These are phyloP conservation scores for Gadopsis bispinosus DNA, from an alignment of 2,797 vertebrate species.

Conservation along the genomic window DNA sequence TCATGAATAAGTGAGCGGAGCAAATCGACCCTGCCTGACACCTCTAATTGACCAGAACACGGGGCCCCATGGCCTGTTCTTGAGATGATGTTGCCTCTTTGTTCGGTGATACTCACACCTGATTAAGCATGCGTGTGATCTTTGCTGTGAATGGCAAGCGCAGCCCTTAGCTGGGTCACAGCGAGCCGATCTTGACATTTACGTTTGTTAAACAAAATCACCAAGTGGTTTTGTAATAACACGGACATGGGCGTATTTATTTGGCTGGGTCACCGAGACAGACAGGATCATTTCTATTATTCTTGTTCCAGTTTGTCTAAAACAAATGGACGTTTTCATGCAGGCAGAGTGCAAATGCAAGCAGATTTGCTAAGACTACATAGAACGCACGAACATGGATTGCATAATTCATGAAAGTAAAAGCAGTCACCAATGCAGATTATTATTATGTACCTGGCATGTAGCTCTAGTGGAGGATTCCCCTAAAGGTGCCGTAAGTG, in stretches of 20 bases:
- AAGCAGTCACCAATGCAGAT: conserved; percentile 11
- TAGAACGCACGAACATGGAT: background rate
- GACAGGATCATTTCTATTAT: background rate
- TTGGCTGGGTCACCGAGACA: conserved; percentile 23
- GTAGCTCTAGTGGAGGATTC: conserved; percentile 22
- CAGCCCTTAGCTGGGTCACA: conserved; percentile 51
- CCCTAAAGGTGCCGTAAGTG: conserved; percentile 26
- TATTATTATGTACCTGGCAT: conserved; percentile 21
- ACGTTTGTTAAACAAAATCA: conserved; percentile 55
- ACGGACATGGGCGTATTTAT: conserved; percentile 27
- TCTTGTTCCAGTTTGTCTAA: conserved; percentile 4
- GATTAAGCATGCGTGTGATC: conserved; percentile 67
- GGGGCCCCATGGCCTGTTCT: conserved; percentile 51
- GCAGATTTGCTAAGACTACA: background rate
- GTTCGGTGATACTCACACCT: conserved; percentile 66
- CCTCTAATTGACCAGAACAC: conserved; percentile 71
- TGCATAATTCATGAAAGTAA: conserved; percentile 23
- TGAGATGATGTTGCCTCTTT: conserved; percentile 50
- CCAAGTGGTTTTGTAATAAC: conserved; percentile 33
- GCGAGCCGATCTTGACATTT: conserved; percentile 67
- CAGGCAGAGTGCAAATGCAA: conserved; percentile 21
- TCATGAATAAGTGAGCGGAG: conserved; percentile 59
- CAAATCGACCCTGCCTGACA: conserved; percentile 52
- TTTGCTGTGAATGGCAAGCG: conserved; percentile 52
- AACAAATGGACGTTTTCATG: conserved; percentile 8